phyloP scores from a whole-genome alignment of 2,797 vertebrate genomes.

The Alectoris magna region DNA sequence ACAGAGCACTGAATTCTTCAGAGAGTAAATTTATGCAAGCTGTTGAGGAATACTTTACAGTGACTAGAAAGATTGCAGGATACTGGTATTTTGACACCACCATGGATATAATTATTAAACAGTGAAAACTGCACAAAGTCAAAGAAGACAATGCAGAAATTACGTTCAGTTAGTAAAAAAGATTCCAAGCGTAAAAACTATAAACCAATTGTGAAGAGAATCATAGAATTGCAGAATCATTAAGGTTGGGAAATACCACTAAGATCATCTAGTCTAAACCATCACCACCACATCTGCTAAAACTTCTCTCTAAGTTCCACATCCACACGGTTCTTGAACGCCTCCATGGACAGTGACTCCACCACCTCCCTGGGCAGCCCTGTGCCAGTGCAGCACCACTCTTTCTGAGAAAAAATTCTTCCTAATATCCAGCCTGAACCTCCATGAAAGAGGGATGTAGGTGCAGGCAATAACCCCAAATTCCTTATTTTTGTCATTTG shows the following conservation, averaged over 20 bases:
- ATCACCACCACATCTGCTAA: too few relatives aligned
- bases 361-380: too few relatives aligned
- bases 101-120: constrained; percentile 39
- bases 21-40: background rate
- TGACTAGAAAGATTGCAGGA: background rate
- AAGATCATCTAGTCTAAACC: too few relatives aligned
- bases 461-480: background rate
- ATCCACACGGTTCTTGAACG: too few relatives aligned
- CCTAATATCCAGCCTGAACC: too few relatives aligned
- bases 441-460: too few relatives aligned
- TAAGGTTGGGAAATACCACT: too few relatives aligned
- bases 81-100: constrained; percentile 23
- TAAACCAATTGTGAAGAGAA: background rate
- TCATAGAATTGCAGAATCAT: too few relatives aligned
- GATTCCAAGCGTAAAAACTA: background rate
- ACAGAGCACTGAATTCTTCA: background rate
- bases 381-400: too few relatives aligned
- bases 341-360: too few relatives aligned
- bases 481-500: background rate
- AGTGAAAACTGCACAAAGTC: background rate
- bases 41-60: background rate
- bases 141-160: constrained; percentile 1
- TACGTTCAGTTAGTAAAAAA: background rate
- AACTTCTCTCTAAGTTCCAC: too few relatives aligned
- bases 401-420: too few relatives aligned